Evolutionary conservation across 2,797 vertebrate species (phyloP).

Genomic region (Sebastes trivittatus): DNA sequence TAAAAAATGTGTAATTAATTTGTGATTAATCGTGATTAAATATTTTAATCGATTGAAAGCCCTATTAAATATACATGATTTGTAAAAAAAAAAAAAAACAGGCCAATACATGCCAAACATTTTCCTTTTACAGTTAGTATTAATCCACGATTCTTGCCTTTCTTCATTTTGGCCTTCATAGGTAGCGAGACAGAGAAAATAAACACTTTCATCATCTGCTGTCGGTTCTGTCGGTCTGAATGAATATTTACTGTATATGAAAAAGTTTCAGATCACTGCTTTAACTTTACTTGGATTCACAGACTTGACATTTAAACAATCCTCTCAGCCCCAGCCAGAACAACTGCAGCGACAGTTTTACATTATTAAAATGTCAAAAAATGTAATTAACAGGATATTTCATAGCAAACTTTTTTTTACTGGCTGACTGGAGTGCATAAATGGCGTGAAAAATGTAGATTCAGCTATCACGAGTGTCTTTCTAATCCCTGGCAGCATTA

Average conservation of each 20-base stretch:
- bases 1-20: too few species aligned
- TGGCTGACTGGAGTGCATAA: neutral
- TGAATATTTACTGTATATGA: neutral
- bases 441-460: conserved; percentile 13
- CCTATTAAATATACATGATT: neutral
- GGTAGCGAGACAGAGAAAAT: neutral
- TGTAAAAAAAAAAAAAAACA: too few species aligned
- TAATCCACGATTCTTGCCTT: neutral
- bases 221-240: neutral
- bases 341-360: neutral
- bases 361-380: conserved; percentile 30
- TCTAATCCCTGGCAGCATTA: conserved; percentile 4
- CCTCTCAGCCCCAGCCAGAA: neutral
- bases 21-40: too few species aligned
- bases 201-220: neutral
- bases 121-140: neutral
- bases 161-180: neutral
- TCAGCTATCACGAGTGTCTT: neutral
- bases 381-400: conserved; percentile 6
- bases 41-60: too few species aligned
- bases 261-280: neutral
- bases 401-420: neutral
- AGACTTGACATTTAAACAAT: neutral
- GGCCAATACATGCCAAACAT: neutral
- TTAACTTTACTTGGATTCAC: neutral